Evolutionary conservation across 2,888 invertebrate genomes (phyloP).

Genomic region (Mantis religiosa): DNA sequence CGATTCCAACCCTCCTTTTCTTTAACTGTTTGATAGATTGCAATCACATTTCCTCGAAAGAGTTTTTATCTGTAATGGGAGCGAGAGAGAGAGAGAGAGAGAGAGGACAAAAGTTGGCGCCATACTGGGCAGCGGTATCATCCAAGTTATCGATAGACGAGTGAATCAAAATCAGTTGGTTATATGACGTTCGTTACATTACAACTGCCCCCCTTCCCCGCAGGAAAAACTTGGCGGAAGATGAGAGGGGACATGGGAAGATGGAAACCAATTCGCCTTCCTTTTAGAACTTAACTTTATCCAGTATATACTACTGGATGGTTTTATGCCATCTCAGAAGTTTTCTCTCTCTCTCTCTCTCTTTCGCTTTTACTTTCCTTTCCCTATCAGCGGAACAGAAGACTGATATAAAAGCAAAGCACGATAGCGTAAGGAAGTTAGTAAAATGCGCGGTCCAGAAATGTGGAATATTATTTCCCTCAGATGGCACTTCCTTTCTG

Average conservation of each 20-base stretch:
- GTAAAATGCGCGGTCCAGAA: background rate
- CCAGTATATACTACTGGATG: constrained; percentile 6
- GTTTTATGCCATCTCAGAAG: constrained; percentile 4
- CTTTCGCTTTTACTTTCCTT: background rate
- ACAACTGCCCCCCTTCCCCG: background rate
- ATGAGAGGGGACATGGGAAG: background rate
- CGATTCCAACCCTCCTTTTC: background rate
- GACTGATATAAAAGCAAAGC: background rate
- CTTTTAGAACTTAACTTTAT: constrained; percentile 12
- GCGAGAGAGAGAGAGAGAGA: background rate
- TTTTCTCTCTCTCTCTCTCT: background rate
- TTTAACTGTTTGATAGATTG: constrained; percentile 3
- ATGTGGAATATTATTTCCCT: background rate
- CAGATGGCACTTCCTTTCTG: background rate
- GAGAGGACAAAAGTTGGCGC: constrained; percentile 16
- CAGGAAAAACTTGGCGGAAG: background rate
- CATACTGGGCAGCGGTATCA: constrained; percentile 5
- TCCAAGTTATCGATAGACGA: constrained; percentile 16
- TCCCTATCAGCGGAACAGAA: background rate
- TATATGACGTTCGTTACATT: constrained; percentile 16
- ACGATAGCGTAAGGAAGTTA: background rate
- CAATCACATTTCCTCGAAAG: background rate
- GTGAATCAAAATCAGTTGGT: constrained; percentile 19
- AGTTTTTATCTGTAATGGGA: constrained; percentile 15
- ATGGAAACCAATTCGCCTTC: background rate